Percentiles rank a stretch among this genome's conserved stretches.
These are phyloP conservation scores for Phocoena sinus DNA, from an alignment of 2,113 vertebrate species.

Conservation along the genomic window DNA sequence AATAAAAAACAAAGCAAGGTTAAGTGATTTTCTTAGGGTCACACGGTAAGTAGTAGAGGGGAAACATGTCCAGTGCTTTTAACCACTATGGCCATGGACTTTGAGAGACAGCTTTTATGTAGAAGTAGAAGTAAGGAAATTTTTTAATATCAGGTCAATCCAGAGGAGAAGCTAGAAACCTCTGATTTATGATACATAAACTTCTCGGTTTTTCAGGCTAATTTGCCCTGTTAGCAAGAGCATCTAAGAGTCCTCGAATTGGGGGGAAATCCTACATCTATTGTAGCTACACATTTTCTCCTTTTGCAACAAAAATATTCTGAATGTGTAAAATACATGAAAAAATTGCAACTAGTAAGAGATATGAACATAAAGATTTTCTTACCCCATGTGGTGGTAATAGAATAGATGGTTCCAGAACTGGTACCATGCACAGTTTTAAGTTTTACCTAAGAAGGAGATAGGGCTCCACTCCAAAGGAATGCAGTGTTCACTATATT, in stretches of 20 bases:
- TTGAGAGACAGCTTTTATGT: not conserved
- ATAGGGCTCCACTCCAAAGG: not conserved
- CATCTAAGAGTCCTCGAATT: not conserved
- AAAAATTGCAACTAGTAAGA: not conserved
- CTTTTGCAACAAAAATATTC: not conserved
- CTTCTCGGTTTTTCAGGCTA: not conserved
- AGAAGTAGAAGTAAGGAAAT: not conserved
- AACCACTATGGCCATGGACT: not conserved
- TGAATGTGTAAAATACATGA: not conserved
- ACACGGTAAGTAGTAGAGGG: not conserved
- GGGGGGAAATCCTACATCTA: not conserved
- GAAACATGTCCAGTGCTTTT: not conserved
- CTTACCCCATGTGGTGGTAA: not conserved
- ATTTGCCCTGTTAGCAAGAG: not conserved
- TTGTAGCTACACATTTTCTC: not conserved
- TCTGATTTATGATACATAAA: not conserved
- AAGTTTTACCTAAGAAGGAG: not conserved
- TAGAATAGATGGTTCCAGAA: not conserved
- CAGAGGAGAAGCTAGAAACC: not conserved
- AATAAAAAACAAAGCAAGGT: not conserved
- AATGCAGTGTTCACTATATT: not conserved
- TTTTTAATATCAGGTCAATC: not conserved
- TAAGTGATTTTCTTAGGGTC: not conserved
- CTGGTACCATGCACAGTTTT: not conserved
- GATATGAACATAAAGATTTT: not conserved